Evolutionary conservation across 1,140 invertebrate species (phyloP).

Genomic region (Trachymyrmex septentrionalis): DNA sequence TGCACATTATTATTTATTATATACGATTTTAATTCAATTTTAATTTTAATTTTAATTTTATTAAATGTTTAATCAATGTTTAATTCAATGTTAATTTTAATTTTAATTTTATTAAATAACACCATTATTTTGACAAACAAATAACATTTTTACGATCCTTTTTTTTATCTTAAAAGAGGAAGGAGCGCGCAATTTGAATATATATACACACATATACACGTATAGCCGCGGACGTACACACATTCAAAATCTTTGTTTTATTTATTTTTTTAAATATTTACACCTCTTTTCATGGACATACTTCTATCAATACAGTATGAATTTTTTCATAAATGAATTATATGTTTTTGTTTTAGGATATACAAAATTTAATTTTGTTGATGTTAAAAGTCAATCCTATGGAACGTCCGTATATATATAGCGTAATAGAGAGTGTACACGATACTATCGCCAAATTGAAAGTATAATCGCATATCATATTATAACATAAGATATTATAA

Average conservation of each 20-base stretch:
- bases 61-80: neutral
- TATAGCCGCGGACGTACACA: no score
- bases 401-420: conserved; percentile 92
- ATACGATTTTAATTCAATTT: neutral
- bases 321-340: conserved; percentile 25
- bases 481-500: neutral
- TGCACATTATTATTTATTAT: neutral
- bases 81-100: neutral
- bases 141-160: neutral
- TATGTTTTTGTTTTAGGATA: conserved; percentile 86
- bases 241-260: no score
- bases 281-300: no score
- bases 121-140: no score
- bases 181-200: neutral
- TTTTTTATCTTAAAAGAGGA: neutral
- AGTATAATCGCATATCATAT: conserved; percentile 78
- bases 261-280: no score
- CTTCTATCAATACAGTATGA: neutral
- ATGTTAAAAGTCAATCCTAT: conserved; percentile 92
- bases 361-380: conserved; percentile 90
- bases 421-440: conserved; percentile 88
- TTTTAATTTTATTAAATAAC: no score
- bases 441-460: conserved; percentile 88
- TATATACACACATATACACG: no score
- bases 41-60: neutral